Conservation (phyloP, 2,113 vertebrate species). For the Crotalus tigris region DNA sequence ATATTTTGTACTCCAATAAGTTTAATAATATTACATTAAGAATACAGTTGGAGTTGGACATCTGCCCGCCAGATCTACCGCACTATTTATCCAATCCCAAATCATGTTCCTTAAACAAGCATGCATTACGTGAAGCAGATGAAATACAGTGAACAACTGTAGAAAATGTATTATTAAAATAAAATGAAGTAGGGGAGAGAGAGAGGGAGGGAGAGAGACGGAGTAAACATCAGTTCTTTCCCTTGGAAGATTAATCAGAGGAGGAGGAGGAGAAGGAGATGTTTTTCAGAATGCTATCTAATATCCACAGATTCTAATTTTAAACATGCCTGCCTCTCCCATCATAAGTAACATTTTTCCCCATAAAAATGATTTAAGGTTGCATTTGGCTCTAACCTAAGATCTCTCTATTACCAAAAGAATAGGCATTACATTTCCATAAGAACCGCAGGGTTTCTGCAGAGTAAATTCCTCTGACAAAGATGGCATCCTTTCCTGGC, state of each 20-base stretch:
- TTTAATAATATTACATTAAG: background rate
- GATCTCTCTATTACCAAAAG: background rate
- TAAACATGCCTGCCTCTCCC: conserved; percentile 8
- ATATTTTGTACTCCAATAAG: background rate
- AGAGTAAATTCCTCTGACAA: background rate
- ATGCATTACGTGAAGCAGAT: background rate
- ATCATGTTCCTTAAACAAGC: background rate
- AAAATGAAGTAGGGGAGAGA: no score
- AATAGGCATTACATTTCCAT: background rate
- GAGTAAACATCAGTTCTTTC: conserved; percentile 73
- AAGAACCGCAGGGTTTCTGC: background rate
- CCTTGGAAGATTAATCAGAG: conserved; percentile 72
- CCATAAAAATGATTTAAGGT: background rate
- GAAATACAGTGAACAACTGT: background rate
- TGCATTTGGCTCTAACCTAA: conserved; percentile 16
- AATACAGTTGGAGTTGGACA: background rate
- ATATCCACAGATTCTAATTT: background rate
- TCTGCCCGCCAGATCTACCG: background rate
- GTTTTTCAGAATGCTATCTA: conserved; percentile 50
- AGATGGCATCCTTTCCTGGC: background rate
- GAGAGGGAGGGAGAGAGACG: background rate
- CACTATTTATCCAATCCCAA: background rate
- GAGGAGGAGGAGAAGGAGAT: conserved; percentile 25
- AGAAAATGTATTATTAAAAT: no score
- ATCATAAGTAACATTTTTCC: background rate